Base-by-base conservation (phyloP, 2,113 vertebrate species). In the Gambusia holbrooki region DNA sequence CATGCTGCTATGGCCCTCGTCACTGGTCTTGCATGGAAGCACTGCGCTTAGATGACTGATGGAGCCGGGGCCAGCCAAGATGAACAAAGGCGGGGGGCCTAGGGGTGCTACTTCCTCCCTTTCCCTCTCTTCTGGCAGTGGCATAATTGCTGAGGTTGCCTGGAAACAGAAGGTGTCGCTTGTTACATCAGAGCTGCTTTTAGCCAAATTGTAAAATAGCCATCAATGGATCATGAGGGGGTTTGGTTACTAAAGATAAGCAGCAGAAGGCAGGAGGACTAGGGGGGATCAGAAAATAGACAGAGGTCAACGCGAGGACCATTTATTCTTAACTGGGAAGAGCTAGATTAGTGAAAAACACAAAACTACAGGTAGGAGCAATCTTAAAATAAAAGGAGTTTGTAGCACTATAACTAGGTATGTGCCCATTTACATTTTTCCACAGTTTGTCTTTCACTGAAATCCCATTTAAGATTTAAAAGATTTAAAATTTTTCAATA, bases 121-220 rank as follows among this genome's bases (percentile, higher is more conserved):
- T 90, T 67, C 8, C 65, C 83, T 84, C 87, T 90, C 91, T 90
- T 86, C 86, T 92, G 88, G 87, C 85, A 81, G 71, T 75, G 81
- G 77, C 81, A 93, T 93, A 90, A 92, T 92, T 90, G 89, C 88
- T 86, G 72, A 87, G 81, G 93, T 94, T 93, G 94, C 93, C 91
- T 94, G 79, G 90, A 93, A 91, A 93, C 92, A 91, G 90, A 91
- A 93, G 88, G 92, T 94, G 92, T 94, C 88, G 92, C 90, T 92
- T 91, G 90, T 92, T 90, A 93, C 92, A 92, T 94, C 90, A 94
- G 89, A 91, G 90, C 92, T 85, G 74, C 84, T 93, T 94, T 93
- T 92, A 93, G 89, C 76, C 89, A 92, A 92, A 92, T 82, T 88
- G 89, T 87, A 88, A 91, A 92, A 91, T 90, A 90, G 88, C 88